A percentile compares a stretch with the other conserved stretches of the same genome.
Evolutionary conservation across 2,888 invertebrate species (phyloP).

Genomic region (Lasioglossum villosulum): DNA sequence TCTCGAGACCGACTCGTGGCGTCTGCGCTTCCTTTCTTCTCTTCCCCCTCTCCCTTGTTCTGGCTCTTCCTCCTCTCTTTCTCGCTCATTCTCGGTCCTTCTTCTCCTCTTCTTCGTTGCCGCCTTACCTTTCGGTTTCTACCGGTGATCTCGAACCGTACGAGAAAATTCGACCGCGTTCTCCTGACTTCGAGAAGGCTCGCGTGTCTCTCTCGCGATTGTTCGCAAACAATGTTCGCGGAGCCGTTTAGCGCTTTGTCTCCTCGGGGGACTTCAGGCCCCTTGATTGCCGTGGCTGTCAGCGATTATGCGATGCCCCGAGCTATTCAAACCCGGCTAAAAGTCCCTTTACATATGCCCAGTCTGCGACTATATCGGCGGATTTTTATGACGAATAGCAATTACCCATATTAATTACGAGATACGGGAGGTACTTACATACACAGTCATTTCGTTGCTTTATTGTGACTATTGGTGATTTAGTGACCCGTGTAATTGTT

Average conservation of each 20-base stretch:
- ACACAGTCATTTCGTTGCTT: background rate
- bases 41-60: background rate
- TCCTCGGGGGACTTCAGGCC: background rate
- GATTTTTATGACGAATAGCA: background rate
- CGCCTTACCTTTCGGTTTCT: constrained; percentile 3
- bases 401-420: background rate
- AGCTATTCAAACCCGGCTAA: background rate
- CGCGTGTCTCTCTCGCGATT: constrained; percentile 1
- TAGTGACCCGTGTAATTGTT: too few species aligned
- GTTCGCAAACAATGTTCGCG: background rate
- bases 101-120: background rate
- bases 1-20: constrained; percentile 71
- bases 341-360: background rate
- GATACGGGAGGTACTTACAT: background rate
- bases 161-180: constrained; percentile 14
- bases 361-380: background rate
- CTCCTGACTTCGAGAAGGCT: background rate
- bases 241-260: constrained; percentile 5
- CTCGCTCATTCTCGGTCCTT: background rate
- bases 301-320: background rate
- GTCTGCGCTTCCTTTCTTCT: constrained; percentile 65
- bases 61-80: background rate
- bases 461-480: background rate
- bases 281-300: background rate
- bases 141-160: constrained; percentile 6